phyloP scores from a whole-genome alignment of 2,888 invertebrate species.

The Drymonia ruficornis region DNA sequence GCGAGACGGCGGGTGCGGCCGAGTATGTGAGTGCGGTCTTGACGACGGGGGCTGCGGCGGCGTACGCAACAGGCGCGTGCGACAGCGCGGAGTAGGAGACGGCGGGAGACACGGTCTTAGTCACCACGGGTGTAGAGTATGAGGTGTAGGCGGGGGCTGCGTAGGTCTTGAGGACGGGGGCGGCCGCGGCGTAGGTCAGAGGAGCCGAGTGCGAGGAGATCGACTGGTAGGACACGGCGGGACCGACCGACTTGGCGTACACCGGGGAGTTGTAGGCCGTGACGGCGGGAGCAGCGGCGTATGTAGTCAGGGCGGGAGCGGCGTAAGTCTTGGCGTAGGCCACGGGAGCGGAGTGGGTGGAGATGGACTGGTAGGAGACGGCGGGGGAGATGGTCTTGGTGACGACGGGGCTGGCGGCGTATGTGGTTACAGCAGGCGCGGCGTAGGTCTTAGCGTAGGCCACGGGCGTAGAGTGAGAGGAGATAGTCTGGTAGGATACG shows the following conservation, averaged over 20 bases:
- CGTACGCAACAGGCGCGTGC: conserved; percentile 57
- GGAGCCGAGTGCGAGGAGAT: conserved; percentile 59
- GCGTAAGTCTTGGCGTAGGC: conserved; percentile 53
- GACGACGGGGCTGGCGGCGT: conserved; percentile 71
- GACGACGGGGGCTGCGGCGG: conserved; percentile 57
- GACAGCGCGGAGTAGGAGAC: conserved; percentile 57
- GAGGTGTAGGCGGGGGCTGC: conserved; percentile 53
- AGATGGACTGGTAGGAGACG: conserved; percentile 21
- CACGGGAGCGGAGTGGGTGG: conserved; percentile 30
- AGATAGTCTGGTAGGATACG: conserved; percentile 50
- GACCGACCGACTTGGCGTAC: conserved; percentile 65
- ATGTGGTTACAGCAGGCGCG: conserved; percentile 50
- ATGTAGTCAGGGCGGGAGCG: conserved; percentile 63
- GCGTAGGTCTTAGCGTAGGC: conserved; percentile 51
- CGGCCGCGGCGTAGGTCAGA: conserved; percentile 49
- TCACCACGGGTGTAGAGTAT: conserved; percentile 52
- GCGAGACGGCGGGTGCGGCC: conserved; percentile 86
- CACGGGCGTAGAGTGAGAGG: conserved; percentile 64
- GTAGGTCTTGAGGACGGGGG: conserved; percentile 38
- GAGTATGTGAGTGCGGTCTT: conserved; percentile 69
- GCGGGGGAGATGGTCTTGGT: conserved; percentile 41
- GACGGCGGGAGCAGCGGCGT: conserved; percentile 25
- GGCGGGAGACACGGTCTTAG: conserved; percentile 52
- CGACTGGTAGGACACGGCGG: conserved; percentile 50
- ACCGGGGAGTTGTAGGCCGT: conserved; percentile 52